phyloP scores from a whole-genome alignment of 2,797 vertebrate species.

The Glossophaga mutica region DNA sequence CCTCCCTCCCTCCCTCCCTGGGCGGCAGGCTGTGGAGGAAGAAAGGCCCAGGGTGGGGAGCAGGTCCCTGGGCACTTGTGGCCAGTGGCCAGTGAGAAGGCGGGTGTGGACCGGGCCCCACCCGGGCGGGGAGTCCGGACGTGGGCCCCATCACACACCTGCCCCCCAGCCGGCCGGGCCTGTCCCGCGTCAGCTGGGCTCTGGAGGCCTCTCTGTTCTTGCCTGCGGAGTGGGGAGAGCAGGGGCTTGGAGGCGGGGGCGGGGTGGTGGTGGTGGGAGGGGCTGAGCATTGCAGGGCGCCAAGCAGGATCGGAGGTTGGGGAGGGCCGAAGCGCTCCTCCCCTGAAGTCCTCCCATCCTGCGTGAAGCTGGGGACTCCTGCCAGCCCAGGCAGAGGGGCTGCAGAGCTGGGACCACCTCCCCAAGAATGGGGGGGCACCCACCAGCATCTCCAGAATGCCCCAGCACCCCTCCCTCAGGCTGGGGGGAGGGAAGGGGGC shows the following conservation, averaged over 20 bases:
- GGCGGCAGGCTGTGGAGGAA: neutral
- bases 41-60: neutral
- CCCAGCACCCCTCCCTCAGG: fast-evolving
- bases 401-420: fast-evolving
- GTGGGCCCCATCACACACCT: neutral
- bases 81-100: neutral
- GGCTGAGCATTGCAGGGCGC: fast-evolving
- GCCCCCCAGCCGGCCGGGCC: neutral
- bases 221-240: neutral
- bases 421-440: neutral
- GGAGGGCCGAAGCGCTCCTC: fast-evolving
- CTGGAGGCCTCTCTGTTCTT: fast-evolving
- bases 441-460: fast-evolving
- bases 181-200: neutral
- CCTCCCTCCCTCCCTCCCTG: too few relatives aligned
- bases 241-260: fast-evolving
- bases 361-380: fast-evolving
- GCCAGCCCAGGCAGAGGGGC: neutral
- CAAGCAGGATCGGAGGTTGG: fast-evolving
- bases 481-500: fast-evolving
- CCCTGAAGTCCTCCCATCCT: neutral
- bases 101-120: fast-evolving
- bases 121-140: fast-evolving
- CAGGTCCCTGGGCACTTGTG: fast-evolving
- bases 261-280: too few relatives aligned